Evolutionary conservation across 2,113 vertebrate species (phyloP), one percentile per base, ranked within the genome.

Genomic region (Reinhardtius hippoglossoides): DNA sequence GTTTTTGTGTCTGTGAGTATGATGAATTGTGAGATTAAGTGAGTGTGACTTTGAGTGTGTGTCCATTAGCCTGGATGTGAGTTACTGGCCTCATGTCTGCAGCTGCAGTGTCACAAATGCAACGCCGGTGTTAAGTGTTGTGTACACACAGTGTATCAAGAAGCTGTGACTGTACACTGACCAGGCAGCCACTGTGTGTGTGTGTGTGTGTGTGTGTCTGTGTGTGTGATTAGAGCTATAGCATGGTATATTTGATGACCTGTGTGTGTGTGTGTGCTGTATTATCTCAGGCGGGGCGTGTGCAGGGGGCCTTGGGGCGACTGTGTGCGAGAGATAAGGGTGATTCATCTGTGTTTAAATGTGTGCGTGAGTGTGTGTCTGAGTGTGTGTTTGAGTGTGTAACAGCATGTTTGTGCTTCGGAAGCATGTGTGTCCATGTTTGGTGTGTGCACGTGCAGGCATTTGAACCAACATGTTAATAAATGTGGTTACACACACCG

Each of bases 261-360:
- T 44, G 72, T 78, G 81, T 85, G 71, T 66, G 78, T 57, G 23
- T 64, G n/a, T n/a, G 76, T 48, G 67, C n/a, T 78, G 60, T 75
- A 78, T 92, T 94, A 89, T 93, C 92, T 94, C 82, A 89, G 86
- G 74, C 59, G 44, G 84, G 74, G 78, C 76, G 70, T 81, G 81
- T 85, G 86, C 91, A 88, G 85, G 81, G 84, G 90, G 90, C 87
- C 89, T 90, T 81, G 83, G 88, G 89, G 90, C 82, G 73, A 92
- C 92, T 95, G 93, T 92, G 87, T 71, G 61, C 84, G 71, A 69
- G 83, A 94, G 94, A 95, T 94, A 95, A 95, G 92, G 75, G 76
- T 92, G 87, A 88, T 87, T 92, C 87, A 92, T 91, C 87, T 81
- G 80, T 83, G 84, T 86, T 86, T 89, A 85, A 89, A 80, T 80